Evolutionary conservation across 2,113 vertebrate species (phyloP).

Genomic region (Eolophus roseicapilla): DNA sequence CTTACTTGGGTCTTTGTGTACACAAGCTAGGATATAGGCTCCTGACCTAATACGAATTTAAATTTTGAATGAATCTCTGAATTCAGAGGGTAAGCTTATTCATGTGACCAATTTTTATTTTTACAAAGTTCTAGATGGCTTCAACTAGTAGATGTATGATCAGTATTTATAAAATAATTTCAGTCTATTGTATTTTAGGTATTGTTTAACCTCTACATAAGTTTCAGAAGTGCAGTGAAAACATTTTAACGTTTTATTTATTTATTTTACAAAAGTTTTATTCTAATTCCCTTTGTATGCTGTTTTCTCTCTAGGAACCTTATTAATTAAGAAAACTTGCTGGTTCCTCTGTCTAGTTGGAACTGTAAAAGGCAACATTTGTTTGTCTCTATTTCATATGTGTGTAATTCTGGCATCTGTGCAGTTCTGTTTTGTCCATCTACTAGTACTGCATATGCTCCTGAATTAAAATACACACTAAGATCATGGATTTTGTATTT

Average conservation of each 20-base stretch:
- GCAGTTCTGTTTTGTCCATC: not conserved
- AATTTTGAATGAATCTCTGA: not conserved
- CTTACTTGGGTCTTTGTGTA: not conserved
- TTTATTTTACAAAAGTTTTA: not conserved
- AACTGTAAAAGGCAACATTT: not conserved
- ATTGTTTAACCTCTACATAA: not conserved
- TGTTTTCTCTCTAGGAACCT: not conserved
- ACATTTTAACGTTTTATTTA: not conserved
- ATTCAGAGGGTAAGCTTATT: not conserved
- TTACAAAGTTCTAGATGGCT: not conserved
- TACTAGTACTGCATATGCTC: not conserved
- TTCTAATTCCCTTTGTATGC: not conserved
- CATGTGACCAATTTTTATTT: not conserved
- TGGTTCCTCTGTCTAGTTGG: not conserved
- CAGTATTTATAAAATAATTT: not conserved
- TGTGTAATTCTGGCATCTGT: not conserved
- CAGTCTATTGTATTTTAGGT: not conserved
- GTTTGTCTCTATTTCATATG: not conserved
- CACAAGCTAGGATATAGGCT: not conserved
- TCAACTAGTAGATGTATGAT: not conserved
- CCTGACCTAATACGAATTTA: not conserved
- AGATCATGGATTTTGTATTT: not conserved
- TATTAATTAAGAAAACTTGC: not conserved
- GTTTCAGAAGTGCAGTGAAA: not conserved
- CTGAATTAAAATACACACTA: not conserved